Conservation (phyloP, 2,888 invertebrate genomes). For the Brachyopa scutellaris region DNA sequence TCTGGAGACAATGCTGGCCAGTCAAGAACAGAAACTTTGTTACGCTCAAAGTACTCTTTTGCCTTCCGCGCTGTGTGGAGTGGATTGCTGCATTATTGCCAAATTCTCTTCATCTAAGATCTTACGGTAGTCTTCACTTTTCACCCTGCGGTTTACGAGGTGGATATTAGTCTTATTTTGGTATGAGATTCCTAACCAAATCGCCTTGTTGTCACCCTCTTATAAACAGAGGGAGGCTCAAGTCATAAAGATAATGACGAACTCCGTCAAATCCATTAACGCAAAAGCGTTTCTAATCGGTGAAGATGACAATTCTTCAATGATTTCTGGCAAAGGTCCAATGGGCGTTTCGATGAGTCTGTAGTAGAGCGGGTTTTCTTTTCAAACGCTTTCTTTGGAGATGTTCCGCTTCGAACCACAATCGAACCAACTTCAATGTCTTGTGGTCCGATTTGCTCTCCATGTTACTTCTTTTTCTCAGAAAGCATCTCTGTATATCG, state of each 20-base stretch:
- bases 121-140: not conserved
- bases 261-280: not conserved
- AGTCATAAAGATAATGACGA: not conserved
- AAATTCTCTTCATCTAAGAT: not conserved
- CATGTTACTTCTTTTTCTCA: no score
- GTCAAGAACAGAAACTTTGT: not conserved
- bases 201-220: not conserved
- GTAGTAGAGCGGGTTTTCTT: no score
- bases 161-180: not conserved
- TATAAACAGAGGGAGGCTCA: not conserved
- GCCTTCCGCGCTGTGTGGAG: not conserved
- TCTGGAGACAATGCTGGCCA: conserved; percentile 5
- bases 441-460: no score
- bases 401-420: no score
- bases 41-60: not conserved
- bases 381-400: no score
- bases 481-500: no score
- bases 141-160: not conserved
- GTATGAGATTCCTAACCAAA: not conserved
- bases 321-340: no score
- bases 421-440: no score
- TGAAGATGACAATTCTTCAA: no score
- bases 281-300: not conserved
- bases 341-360: no score
- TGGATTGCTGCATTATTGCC: not conserved